Conservation (phyloP, 2,113 vertebrate genomes). For the Zosterops lateralis region DNA sequence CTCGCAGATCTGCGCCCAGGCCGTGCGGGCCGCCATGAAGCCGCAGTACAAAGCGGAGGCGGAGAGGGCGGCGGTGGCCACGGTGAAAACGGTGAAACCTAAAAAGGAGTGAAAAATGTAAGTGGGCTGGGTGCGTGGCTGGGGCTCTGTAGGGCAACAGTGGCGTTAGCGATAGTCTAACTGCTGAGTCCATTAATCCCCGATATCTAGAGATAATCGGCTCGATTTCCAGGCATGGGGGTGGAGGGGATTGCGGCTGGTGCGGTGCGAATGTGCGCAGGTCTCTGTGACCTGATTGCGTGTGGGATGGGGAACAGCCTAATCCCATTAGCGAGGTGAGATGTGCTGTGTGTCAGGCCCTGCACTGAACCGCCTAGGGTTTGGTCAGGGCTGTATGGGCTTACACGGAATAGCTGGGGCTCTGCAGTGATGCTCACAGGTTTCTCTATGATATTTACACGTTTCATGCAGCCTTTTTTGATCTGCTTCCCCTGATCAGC, state of each 20-base stretch:
- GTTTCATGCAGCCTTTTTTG: neutral
- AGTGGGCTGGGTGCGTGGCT: neutral
- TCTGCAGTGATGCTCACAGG: neutral
- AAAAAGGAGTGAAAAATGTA: conserved; percentile 77
- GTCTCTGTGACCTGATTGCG: fast-evolving
- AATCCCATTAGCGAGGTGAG: neutral
- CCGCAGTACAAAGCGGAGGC: conserved; percentile 81
- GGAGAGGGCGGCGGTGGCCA: conserved; percentile 75
- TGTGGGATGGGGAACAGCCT: fast-evolving
- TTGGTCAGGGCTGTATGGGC: fast-evolving
- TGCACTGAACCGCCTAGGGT: fast-evolving
- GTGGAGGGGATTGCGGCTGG: fast-evolving
- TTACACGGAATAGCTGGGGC: neutral
- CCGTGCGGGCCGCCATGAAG: conserved; percentile 86
- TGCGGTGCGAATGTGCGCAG: fast-evolving
- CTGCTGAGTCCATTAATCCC: fast-evolving
- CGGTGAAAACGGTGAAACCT: conserved; percentile 79
- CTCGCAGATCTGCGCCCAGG: conserved; percentile 89
- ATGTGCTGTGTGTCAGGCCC: fast-evolving
- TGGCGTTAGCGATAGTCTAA: fast-evolving
- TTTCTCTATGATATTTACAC: fast-evolving
- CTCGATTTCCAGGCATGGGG: fast-evolving
- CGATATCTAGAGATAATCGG: fast-evolving
- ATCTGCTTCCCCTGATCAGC: neutral
- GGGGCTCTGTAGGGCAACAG: neutral